phyloP scores from a whole-genome alignment of 1,140 invertebrate species.

The Cydia splendana region DNA sequence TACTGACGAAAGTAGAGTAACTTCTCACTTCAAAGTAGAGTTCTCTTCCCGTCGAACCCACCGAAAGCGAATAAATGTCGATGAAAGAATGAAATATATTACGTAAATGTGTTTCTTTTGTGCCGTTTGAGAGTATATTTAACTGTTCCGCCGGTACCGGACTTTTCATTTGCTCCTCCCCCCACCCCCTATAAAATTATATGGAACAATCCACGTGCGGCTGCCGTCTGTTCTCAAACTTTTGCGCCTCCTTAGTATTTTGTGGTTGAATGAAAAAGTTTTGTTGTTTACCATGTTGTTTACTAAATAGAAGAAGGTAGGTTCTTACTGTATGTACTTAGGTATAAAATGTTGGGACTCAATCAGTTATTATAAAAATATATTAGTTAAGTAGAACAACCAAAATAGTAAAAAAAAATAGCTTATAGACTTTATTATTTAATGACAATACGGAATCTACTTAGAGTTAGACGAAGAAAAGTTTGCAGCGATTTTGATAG shows the following conservation, averaged over 20 bases:
- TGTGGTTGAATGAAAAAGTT: not conserved
- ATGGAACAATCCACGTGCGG: conserved; percentile 53
- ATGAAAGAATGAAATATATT: conserved; percentile 50
- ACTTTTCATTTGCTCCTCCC: conserved; percentile 49
- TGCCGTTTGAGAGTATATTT: conserved; percentile 48
- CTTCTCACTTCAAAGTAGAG: not conserved
- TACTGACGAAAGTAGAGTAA: not conserved
- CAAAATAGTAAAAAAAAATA: not conserved
- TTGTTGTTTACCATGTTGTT: not conserved
- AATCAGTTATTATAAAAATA: no score
- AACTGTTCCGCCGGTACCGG: conserved; percentile 46
- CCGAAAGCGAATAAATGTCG: conserved; percentile 41
- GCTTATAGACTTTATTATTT: not conserved
- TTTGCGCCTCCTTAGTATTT: conserved; percentile 11
- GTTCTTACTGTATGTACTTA: no score
- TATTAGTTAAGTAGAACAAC: no score
- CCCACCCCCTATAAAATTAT: conserved; percentile 52
- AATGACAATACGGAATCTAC: not conserved
- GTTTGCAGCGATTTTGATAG: no score
- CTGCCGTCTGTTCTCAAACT: conserved; percentile 40
- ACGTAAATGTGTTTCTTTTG: conserved; percentile 54
- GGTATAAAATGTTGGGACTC: no score
- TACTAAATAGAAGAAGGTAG: not conserved
- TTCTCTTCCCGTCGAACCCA: conserved; percentile 32
- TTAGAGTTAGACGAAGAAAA: no score